Percentiles rank a stretch among this genome's conserved stretches.
Conservation (phyloP, 2,113 vertebrate genomes). For the Pachyramphus minor region DNA sequence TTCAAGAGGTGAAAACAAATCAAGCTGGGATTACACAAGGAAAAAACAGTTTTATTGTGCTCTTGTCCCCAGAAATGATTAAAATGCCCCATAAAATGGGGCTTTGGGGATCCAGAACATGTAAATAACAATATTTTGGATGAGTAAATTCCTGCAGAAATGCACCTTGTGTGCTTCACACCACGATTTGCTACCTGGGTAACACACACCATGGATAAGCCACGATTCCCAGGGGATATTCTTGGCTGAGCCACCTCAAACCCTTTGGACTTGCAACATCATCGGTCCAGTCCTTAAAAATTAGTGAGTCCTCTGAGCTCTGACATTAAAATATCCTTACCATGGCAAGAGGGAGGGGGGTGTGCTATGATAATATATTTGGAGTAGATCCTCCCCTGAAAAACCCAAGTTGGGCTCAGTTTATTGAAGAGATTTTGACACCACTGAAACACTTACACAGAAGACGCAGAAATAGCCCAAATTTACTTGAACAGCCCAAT, state of each 20-base stretch:
- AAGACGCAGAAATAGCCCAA: neutral
- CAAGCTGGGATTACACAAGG: neutral
- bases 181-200: neutral
- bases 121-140: neutral
- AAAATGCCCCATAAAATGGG: neutral
- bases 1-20: neutral
- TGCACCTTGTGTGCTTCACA: rapidly evolving
- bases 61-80: neutral
- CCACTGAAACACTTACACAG: rapidly evolving
- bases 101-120: rapidly evolving
- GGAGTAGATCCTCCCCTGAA: neutral
- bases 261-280: rapidly evolving
- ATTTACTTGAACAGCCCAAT: neutral
- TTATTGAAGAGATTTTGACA: rapidly evolving
- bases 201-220: rapidly evolving
- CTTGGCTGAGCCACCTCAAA: neutral
- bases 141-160: neutral
- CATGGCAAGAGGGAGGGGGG: neutral
- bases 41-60: neutral
- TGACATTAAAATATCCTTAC: neutral
- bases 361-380: rapidly evolving
- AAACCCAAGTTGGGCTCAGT: neutral
- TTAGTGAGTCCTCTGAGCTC: neutral
- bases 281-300: neutral
- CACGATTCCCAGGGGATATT: rapidly evolving